These are phyloP conservation scores for Callopanchax toddi DNA, from an alignment of 2,113 vertebrate genomes.

Conservation along the genomic window DNA sequence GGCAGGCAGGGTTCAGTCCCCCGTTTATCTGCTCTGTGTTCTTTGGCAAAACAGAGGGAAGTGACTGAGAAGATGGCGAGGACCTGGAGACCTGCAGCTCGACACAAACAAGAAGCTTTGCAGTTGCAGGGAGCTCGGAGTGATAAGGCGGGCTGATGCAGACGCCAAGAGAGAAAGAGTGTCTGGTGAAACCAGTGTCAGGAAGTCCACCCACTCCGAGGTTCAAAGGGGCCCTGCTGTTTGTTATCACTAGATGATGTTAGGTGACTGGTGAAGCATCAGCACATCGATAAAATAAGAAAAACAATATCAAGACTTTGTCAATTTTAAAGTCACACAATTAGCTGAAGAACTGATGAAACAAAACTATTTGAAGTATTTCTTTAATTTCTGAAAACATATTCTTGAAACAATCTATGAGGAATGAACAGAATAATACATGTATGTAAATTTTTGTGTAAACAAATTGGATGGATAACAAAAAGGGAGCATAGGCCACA, in stretches of 20 bases:
- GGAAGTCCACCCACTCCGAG: constrained; percentile 70
- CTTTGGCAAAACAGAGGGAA: constrained; percentile 91
- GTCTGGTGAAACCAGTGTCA: constrained; percentile 54
- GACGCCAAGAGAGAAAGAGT: constrained; percentile 37
- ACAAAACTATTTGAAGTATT: too few relatives aligned
- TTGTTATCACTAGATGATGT: constrained; percentile 56
- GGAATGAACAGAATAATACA: background rate
- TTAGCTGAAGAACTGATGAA: background rate
- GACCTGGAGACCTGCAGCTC: constrained; percentile 58
- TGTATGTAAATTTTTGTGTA: background rate
- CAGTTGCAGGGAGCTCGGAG: constrained; percentile 14
- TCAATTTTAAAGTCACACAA: too few relatives aligned
- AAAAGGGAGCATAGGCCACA: constrained; percentile 17
- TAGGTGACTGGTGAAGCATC: constrained; percentile 25
- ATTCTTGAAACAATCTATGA: too few relatives aligned
- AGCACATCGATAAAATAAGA: constrained; percentile 32
- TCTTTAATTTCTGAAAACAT: too few relatives aligned
- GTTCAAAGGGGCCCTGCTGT: constrained; percentile 39
- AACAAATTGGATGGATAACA: background rate
- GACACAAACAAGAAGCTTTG: constrained; percentile 63
- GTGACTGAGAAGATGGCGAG: constrained; percentile 81
- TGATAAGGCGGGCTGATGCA: constrained; percentile 59
- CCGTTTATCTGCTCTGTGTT: constrained; percentile 85
- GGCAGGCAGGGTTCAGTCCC: constrained; percentile 66
- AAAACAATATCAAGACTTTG: constrained; percentile 2